A percentile compares a stretch with the other conserved stretches of the same genome.
These are phyloP conservation scores for Drosophila athabasca DNA, from an alignment of 1,140 invertebrate genomes.

Conservation along the genomic window DNA sequence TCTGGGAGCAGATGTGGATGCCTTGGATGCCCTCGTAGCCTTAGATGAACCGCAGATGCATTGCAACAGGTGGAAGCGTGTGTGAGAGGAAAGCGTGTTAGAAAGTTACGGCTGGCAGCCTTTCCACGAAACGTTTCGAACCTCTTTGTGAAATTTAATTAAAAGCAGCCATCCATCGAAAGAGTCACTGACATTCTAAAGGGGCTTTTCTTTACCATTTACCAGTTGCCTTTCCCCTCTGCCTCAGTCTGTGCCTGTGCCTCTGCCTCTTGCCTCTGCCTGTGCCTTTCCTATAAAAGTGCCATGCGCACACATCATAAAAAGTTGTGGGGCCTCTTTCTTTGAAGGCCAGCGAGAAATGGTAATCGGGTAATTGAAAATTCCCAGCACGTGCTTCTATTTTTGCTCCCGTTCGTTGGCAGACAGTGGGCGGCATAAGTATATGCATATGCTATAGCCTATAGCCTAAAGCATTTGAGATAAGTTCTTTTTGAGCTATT, in stretches of 20 bases:
- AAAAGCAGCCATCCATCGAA: conserved; percentile 39
- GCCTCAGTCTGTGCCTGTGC: neutral
- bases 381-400: conserved; percentile 63
- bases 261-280: conserved; percentile 15
- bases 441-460: neutral
- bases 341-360: conserved; percentile 58
- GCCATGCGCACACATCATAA: conserved; percentile 61
- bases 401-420: conserved; percentile 52
- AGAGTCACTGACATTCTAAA: conserved; percentile 42
- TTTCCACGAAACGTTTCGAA: conserved; percentile 41
- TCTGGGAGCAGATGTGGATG: conserved; percentile 36
- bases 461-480: conserved; percentile 1
- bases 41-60: conserved; percentile 36
- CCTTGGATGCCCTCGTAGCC: conserved; percentile 9
- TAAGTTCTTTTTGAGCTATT: conserved; percentile 7
- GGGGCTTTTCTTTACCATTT: too few species aligned
- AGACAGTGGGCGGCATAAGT: conserved; percentile 52
- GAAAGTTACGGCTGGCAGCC: conserved; percentile 40
- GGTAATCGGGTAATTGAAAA: conserved; percentile 70
- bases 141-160: conserved; percentile 63
- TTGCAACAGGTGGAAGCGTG: conserved; percentile 53
- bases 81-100: conserved; percentile 27
- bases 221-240: neutral
- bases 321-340: conserved; percentile 39
- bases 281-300: conserved; percentile 33